Evolutionary conservation across 2,113 vertebrate genomes (phyloP).

Genomic region (Herpetotheres cachinnans): DNA sequence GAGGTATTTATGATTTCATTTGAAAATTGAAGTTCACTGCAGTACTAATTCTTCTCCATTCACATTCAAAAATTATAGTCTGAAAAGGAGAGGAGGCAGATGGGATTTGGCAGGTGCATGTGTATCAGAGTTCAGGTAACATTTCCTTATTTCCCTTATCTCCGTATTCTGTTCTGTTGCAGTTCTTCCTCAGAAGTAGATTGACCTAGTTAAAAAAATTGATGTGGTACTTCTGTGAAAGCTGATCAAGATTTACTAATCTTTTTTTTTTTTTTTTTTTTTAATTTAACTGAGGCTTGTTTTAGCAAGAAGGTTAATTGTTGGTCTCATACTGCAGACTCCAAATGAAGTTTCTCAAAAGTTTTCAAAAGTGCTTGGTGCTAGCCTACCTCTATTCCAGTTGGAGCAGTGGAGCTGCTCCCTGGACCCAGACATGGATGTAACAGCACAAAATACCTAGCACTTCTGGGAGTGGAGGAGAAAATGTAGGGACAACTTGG

Average conservation of each 20-base stretch:
- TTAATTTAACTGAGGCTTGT: neutral
- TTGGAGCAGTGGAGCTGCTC: neutral
- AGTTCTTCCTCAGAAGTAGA: neutral
- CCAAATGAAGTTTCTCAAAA: neutral
- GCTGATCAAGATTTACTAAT: neutral
- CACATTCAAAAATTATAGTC: neutral
- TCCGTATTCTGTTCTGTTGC: neutral
- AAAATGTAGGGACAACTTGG: neutral
- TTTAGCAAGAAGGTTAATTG: neutral
- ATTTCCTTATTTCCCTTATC: neutral
- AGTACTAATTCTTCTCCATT: neutral
- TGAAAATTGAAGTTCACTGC: neutral
- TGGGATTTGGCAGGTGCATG: neutral
- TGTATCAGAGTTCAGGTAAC: neutral
- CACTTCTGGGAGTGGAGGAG: neutral
- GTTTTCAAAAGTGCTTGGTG: neutral
- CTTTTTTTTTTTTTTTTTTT: too few relatives aligned
- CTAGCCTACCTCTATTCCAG: neutral
- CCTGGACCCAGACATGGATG: neutral
- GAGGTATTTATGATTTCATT: neutral
- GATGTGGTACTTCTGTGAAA: neutral
- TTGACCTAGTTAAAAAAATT: neutral
- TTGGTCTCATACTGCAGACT: neutral
- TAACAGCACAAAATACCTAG: neutral
- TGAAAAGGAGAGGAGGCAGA: neutral